Evolutionary conservation across 2,797 vertebrate species (phyloP).

Genomic region (Poecilia velifera): DNA sequence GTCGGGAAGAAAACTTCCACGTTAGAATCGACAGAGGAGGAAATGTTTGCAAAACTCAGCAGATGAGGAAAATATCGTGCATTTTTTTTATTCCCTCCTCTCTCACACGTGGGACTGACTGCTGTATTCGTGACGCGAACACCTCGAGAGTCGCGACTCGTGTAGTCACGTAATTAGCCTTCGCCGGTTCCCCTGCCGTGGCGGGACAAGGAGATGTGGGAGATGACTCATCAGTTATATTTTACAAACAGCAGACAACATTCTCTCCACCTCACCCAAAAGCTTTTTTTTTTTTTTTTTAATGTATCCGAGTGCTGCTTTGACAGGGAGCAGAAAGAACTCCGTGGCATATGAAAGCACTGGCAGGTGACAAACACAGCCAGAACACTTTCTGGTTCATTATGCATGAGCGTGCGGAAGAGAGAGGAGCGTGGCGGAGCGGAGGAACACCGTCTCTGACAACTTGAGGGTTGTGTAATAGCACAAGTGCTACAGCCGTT

Average conservation of each 20-base stretch:
- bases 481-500: conserved; percentile 56
- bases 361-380: conserved; percentile 50
- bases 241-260: conserved; percentile 17
- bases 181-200: conserved; percentile 18
- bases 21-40: conserved; percentile 41
- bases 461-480: conserved; percentile 55
- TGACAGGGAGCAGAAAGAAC: conserved; percentile 28
- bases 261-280: not conserved
- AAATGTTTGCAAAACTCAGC: conserved; percentile 6
- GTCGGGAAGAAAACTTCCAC: not conserved
- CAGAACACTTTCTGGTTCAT: conserved; percentile 50
- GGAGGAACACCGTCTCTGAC: conserved; percentile 61
- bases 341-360: conserved; percentile 30
- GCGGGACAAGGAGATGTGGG: conserved; percentile 12
- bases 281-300: not conserved
- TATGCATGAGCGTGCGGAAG: conserved; percentile 46
- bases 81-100: not conserved
- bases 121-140: conserved; percentile 27
- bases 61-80: conserved; percentile 4
- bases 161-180: conserved; percentile 42
- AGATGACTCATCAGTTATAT: conserved; percentile 44
- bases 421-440: conserved; percentile 27
- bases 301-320: conserved; percentile 19
- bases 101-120: conserved; percentile 22
- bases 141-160: conserved; percentile 24